Base-by-base conservation (phyloP, 2,888 invertebrate genomes). In the Halictus ligatus region DNA sequence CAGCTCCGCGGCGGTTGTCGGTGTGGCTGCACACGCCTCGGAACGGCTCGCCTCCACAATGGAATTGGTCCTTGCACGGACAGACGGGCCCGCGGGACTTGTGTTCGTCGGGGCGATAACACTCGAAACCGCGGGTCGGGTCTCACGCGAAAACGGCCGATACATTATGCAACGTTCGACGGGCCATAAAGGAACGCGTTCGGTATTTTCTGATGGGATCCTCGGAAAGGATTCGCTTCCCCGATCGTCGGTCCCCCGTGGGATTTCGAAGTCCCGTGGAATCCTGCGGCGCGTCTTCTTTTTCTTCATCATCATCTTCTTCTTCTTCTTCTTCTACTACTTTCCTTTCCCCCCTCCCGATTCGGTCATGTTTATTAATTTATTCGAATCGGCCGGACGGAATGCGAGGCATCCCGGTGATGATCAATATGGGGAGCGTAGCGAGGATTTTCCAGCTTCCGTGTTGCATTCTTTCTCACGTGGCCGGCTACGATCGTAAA, bases 131-230 rank as follows among this genome's bases (percentile, higher is more conserved):
- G 75, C 73, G 8, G 0, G 60, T 15, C 72, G 81, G 83, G 88
- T 91, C 91, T 91, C 92, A 87, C 89, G 91, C 90, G 90, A 93
- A 93, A 89, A 90, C 89, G 85, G 85, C 85, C 90, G 88, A 94
- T 94, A 92, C 94, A 94, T 94, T 94, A 94, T 94, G 94, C 93
- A 94, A 93, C 93, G 58, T n/a, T 93, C 91, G 92, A 91, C 92
- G 94, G 92, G 91, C 91, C 94, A 92, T 94, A 94, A 94, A 94
- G 93, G 92, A 90, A 86, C 90, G 87, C 89, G 91, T 88, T 75
- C 89, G 89, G 93, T 93, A 93, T 94, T 91, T 29, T 90, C 80
- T 48, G 80, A 86, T 83, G 90, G 90, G 89, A 91, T 91, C 88
- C 78, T 81, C 74, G 77, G 81, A 87, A 85, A 83, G 74, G 77